These are phyloP conservation scores for Lasioglossum marginatum DNA, from an alignment of 2,888 invertebrate genomes.

Conservation along the genomic window DNA sequence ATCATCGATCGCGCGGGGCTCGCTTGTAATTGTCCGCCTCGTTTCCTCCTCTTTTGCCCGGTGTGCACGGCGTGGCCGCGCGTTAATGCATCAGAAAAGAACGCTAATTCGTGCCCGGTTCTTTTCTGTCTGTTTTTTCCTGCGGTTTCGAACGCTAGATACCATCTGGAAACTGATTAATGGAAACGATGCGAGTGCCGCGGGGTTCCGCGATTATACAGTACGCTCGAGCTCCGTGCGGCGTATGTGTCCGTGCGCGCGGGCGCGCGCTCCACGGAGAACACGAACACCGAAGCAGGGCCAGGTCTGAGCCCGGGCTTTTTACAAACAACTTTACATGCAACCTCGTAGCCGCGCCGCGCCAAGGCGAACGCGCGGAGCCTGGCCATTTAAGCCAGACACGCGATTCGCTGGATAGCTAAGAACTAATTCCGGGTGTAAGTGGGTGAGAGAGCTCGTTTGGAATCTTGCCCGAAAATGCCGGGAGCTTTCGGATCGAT, in stretches of 20 bases:
- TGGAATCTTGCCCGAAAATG: conserved; percentile 70
- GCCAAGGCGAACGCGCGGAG: conserved; percentile 25
- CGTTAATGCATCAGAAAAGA: conserved; percentile 48
- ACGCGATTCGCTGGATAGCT: conserved; percentile 69
- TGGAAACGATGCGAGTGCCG: conserved; percentile 68
- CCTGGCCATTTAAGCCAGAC: conserved; percentile 68
- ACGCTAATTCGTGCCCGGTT: conserved; percentile 51
- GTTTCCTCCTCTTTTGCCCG: conserved; percentile 12
- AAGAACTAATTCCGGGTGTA: conserved; percentile 66
- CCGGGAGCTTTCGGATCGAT: conserved; percentile 26
- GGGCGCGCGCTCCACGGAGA: not conserved
- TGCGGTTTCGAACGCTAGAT: conserved; percentile 46
- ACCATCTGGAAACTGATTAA: conserved; percentile 68
- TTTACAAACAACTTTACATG: conserved; percentile 69
- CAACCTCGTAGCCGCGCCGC: conserved; percentile 61
- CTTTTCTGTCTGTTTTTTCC: conserved; percentile 19
- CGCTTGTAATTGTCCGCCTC: conserved; percentile 27
- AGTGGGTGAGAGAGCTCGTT: conserved; percentile 66
- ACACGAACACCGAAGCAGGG: conserved; percentile 9
- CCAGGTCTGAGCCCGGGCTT: conserved; percentile 40
- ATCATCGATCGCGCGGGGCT: conserved; percentile 1
- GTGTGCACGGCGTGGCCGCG: conserved; percentile 11
- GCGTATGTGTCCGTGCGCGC: not conserved
- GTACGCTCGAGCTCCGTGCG: conserved; percentile 32
- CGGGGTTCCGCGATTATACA: conserved; percentile 62